phyloP scores from a whole-genome alignment of 2,888 invertebrate genomes.

The Allolobophora icterica region DNA sequence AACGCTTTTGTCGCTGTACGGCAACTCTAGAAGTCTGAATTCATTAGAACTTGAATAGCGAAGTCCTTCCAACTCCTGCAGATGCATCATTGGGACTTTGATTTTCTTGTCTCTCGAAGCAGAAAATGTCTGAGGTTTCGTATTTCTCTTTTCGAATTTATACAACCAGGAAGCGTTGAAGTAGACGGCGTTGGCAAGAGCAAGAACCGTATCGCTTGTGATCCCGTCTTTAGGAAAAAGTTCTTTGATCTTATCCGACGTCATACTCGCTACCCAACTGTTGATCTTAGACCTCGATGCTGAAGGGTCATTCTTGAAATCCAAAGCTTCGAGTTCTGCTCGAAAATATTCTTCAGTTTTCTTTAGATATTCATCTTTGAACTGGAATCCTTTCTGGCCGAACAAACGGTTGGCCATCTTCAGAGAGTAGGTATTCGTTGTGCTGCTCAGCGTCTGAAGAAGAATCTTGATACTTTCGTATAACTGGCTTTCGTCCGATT shows the following conservation, averaged over 20 bases:
- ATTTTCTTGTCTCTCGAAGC: too few relatives aligned
- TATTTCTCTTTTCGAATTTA: background rate
- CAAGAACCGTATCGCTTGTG: background rate
- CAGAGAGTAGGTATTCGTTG: background rate
- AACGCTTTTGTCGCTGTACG: too few relatives aligned
- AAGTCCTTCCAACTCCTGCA: too few relatives aligned
- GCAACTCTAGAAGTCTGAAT: too few relatives aligned
- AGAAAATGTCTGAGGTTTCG: too few relatives aligned
- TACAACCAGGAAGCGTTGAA: background rate
- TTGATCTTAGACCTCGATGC: background rate
- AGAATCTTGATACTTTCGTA: background rate
- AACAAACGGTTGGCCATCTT: background rate
- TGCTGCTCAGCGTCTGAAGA: background rate
- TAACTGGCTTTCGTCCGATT: background rate
- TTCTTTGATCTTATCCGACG: background rate
- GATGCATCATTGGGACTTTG: too few relatives aligned
- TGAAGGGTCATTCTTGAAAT: background rate
- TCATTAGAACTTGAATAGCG: too few relatives aligned
- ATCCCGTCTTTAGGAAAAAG: background rate
- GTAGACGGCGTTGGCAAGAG: slow-evolving; percentile 18
- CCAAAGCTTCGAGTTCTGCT: background rate
- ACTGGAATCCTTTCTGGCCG: background rate
- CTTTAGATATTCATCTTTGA: background rate
- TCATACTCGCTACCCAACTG: background rate
- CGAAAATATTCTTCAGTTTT: background rate